Evolutionary conservation across 1,140 invertebrate genomes (phyloP).

Genomic region (Hycleus phaleratus): DNA sequence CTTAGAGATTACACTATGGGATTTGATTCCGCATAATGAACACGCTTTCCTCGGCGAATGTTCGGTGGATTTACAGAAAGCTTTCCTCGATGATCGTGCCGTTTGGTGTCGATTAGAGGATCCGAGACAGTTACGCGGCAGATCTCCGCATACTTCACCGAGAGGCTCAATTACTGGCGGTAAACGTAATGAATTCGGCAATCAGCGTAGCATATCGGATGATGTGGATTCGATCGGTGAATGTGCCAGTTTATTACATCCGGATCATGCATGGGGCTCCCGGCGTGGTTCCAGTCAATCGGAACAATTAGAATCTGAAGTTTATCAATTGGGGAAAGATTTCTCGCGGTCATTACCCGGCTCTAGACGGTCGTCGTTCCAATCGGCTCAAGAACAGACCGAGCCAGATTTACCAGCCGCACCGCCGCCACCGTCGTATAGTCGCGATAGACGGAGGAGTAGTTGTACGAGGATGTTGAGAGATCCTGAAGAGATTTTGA

Average conservation of each 20-base stretch:
- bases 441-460: slow-evolving; percentile 64
- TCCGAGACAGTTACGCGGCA: slow-evolving; percentile 56
- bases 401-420: slow-evolving; percentile 37
- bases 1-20: slow-evolving; percentile 83
- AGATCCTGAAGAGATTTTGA: slow-evolving; percentile 74
- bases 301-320: slow-evolving; percentile 74
- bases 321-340: slow-evolving; percentile 75
- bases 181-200: slow-evolving; percentile 56
- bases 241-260: slow-evolving; percentile 66
- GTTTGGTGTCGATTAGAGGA: slow-evolving; percentile 83
- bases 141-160: slow-evolving; percentile 68
- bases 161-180: slow-evolving; percentile 67
- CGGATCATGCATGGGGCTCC: slow-evolving; percentile 75
- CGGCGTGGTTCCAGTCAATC: slow-evolving; percentile 76
- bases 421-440: slow-evolving; percentile 49
- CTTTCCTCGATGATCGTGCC: slow-evolving; percentile 74
- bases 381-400: slow-evolving; percentile 51
- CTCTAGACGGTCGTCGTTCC: slow-evolving; percentile 74
- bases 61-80: slow-evolving; percentile 70
- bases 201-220: slow-evolving; percentile 61
- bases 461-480: slow-evolving; percentile 61
- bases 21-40: slow-evolving; percentile 69
- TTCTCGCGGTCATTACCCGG: slow-evolving; percentile 78
- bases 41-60: slow-evolving; percentile 79
- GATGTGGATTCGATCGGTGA: slow-evolving; percentile 65